Conservation (phyloP, 2,113 vertebrate genomes). For the Rhabdornis inornatus region DNA sequence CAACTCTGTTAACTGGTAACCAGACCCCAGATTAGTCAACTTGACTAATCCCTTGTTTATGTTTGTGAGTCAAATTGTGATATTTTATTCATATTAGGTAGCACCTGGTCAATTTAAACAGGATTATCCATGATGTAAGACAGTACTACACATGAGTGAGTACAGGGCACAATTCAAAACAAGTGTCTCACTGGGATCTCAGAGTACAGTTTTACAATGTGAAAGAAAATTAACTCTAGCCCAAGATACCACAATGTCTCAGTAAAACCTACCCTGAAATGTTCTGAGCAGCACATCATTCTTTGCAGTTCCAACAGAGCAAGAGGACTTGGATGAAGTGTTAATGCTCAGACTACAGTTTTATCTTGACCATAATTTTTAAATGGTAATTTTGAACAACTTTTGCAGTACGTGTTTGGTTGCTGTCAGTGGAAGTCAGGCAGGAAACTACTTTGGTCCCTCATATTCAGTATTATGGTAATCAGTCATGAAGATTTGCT, state of each 20-base stretch:
- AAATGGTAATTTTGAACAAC: background rate
- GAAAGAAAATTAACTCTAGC: background rate
- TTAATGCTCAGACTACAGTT: background rate
- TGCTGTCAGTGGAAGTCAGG: background rate
- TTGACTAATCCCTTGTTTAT: background rate
- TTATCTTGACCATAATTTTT: background rate
- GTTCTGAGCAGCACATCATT: background rate
- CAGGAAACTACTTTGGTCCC: background rate
- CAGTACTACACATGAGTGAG: background rate
- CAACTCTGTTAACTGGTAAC: background rate
- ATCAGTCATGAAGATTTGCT: background rate
- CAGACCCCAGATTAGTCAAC: background rate
- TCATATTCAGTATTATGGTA: background rate
- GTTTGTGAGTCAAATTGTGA: background rate
- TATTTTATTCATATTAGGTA: background rate
- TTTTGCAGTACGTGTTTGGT: background rate
- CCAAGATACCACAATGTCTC: background rate
- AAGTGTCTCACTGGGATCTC: background rate
- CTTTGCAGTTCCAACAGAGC: background rate
- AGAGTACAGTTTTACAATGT: background rate
- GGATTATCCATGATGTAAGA: background rate
- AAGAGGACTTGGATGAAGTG: background rate
- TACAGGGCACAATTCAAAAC: background rate
- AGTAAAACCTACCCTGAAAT: background rate
- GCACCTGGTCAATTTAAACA: background rate